Percentiles rank a stretch among this genome's conserved stretches.
Evolutionary conservation across 2,113 vertebrate genomes (phyloP).

Genomic region (Erythrolamprus reginae): DNA sequence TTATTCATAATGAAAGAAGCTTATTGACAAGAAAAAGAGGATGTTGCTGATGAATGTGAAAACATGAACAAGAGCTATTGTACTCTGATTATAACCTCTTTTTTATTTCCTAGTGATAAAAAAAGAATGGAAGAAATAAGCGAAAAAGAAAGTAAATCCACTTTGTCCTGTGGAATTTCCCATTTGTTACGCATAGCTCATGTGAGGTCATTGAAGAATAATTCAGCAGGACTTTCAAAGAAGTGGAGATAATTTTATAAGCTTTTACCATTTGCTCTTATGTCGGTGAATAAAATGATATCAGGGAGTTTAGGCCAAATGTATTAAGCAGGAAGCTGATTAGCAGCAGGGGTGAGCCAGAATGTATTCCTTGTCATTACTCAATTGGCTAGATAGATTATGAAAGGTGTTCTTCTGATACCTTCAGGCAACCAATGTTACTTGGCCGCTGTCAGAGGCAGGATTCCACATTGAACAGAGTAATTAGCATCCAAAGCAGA

Average conservation of each 20-base stretch:
- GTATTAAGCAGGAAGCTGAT: background rate
- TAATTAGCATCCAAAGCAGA: background rate
- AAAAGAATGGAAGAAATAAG: background rate
- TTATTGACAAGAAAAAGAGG: conserved; percentile 13
- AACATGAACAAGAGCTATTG: background rate
- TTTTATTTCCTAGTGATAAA: background rate
- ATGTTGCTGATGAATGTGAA: background rate
- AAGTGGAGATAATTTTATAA: conserved; percentile 7
- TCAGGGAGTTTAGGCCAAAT: conserved; percentile 2
- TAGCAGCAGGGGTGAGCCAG: conserved; percentile 4
- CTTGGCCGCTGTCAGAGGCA: background rate
- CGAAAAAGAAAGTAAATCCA: background rate
- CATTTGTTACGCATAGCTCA: background rate
- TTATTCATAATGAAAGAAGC: background rate
- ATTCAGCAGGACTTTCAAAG: conserved; percentile 13
- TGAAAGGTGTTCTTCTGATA: background rate
- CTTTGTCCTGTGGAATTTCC: background rate
- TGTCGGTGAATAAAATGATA: background rate
- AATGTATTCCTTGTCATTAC: background rate
- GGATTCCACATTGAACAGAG: background rate
- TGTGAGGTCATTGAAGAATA: background rate
- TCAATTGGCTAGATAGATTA: background rate
- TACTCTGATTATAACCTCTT: background rate
- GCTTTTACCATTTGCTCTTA: conserved; percentile 27
- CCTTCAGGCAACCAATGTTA: background rate